Percentiles rank a stretch among this genome's conserved stretches.
Evolutionary conservation across 2,888 invertebrate species (phyloP).

Genomic region (Xestobium rufovillosum): DNA sequence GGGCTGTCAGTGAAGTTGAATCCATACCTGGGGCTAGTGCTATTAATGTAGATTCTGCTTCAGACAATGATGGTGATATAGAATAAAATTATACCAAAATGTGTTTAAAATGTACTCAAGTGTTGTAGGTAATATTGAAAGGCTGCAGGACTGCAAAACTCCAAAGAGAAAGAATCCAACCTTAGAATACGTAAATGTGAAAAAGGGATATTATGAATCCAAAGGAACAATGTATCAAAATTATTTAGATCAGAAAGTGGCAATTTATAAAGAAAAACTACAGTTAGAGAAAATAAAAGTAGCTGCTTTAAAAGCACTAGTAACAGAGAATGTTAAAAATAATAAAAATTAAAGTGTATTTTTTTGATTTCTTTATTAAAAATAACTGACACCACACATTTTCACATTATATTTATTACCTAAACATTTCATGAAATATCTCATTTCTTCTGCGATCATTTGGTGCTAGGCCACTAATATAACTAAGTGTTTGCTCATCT

Average conservation of each 20-base stretch:
- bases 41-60: too few species aligned
- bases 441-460: constrained; percentile 5
- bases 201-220: constrained; percentile 5
- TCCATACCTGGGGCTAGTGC: too few species aligned
- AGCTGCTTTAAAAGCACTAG: not conserved
- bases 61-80: too few species aligned
- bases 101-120: too few species aligned
- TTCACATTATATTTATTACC: constrained; percentile 2
- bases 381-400: too few species aligned
- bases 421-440: constrained; percentile 10
- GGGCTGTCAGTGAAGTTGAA: not conserved
- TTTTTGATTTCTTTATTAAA: too few species aligned
- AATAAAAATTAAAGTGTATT: not conserved
- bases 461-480: constrained; percentile 8
- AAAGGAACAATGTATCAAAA: constrained; percentile 5
- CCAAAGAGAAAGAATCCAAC: constrained; percentile 4
- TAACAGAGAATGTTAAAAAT: not conserved
- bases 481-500: not conserved
- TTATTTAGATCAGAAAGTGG: too few species aligned
- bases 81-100: too few species aligned
- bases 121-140: too few species aligned
- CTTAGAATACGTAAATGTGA: not conserved
- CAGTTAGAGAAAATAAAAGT: not conserved
- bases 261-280: too few species aligned
- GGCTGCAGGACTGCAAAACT: too few species aligned